These are phyloP conservation scores for Agonopterix heracliana DNA, from an alignment of 2,888 invertebrate species.

Conservation along the genomic window DNA sequence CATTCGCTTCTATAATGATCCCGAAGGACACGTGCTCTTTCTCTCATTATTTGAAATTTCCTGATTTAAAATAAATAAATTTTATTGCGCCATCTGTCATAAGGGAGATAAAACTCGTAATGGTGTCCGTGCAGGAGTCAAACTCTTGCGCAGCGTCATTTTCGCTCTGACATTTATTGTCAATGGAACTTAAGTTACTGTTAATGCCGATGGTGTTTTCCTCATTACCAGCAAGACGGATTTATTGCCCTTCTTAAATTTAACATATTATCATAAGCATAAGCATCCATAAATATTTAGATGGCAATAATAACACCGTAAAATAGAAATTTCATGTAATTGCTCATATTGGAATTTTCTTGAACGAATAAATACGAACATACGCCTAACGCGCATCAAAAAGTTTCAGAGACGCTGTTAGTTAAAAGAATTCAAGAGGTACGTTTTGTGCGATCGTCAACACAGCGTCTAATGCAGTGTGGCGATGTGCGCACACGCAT, in stretches of 20 bases:
- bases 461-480: slow-evolving; percentile 26
- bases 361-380: not conserved
- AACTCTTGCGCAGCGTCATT: slow-evolving; percentile 41
- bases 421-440: not conserved
- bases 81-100: slow-evolving; percentile 73
- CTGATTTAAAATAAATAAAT: slow-evolving; percentile 69
- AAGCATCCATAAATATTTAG: slow-evolving; percentile 17
- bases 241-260: slow-evolving; percentile 58
- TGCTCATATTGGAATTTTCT: not conserved
- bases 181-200: slow-evolving; percentile 55
- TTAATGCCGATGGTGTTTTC: slow-evolving; percentile 49
- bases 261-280: slow-evolving; percentile 30
- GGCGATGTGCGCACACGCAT: slow-evolving; percentile 31
- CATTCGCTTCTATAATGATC: slow-evolving; percentile 50
- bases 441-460: not conserved
- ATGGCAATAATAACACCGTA: slow-evolving; percentile 3
- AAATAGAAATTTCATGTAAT: not conserved
- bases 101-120: slow-evolving; percentile 60
- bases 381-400: not conserved
- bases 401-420: not conserved
- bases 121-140: slow-evolving; percentile 51
- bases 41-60: slow-evolving; percentile 63
- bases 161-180: slow-evolving; percentile 61
- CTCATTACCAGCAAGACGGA: slow-evolving; percentile 52
- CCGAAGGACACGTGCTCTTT: slow-evolving; percentile 62